A percentile compares a stretch with the other conserved stretches of the same genome.
Conservation (phyloP, 2,888 invertebrate species). For the Salticus scenicus region DNA sequence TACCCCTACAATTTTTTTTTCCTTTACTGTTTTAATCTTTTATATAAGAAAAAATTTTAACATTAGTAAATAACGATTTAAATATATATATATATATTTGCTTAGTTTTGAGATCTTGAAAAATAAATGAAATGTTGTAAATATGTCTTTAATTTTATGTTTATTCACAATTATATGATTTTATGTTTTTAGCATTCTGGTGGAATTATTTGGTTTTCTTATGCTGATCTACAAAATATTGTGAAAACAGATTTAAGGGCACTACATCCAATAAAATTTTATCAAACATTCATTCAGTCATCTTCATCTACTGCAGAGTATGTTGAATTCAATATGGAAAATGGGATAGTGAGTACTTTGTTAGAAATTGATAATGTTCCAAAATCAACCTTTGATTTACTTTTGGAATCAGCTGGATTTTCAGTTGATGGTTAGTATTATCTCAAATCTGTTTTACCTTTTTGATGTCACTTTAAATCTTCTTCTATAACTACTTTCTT, state of each 20-base stretch:
- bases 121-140: too few species aligned
- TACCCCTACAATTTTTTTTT: too few species aligned
- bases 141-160: too few species aligned
- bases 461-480: not conserved
- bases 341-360: constrained; percentile 1
- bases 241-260: constrained; percentile 27
- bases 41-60: too few species aligned
- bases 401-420: constrained; percentile 75
- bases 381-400: constrained; percentile 37
- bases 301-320: constrained; percentile 1
- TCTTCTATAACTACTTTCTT: not conserved
- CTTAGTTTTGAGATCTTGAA: too few species aligned
- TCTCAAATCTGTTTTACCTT: not conserved
- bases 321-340: constrained; percentile 19
- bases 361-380: constrained; percentile 38
- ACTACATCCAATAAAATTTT: constrained; percentile 19
- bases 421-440: constrained; percentile 73
- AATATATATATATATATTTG: too few species aligned
- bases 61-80: too few species aligned
- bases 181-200: constrained; percentile 26
- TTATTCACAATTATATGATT: too few species aligned
- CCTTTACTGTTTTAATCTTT: too few species aligned
- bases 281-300: not conserved
- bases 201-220: constrained; percentile 37
- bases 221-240: constrained; percentile 33